Conservation (phyloP, 2,113 vertebrate genomes). For the Crotalus tigris region DNA sequence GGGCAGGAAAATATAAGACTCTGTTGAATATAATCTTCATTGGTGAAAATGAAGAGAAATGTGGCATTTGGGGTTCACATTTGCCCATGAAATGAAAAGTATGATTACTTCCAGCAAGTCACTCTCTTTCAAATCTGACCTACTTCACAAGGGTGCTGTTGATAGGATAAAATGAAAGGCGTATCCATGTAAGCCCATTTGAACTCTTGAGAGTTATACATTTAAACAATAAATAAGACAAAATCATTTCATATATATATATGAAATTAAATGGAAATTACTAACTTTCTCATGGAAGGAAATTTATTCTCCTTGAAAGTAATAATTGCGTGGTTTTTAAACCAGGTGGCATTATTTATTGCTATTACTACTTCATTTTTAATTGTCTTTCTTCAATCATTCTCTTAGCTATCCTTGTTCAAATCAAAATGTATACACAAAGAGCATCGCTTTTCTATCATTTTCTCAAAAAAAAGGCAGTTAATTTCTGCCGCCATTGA, state of each 20-base stretch:
- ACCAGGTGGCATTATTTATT: neutral
- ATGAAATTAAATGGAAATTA: neutral
- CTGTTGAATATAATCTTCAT: neutral
- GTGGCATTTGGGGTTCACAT: neutral
- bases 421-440: neutral
- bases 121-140: neutral
- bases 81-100: neutral
- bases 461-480: neutral
- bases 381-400: neutral
- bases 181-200: neutral
- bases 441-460: neutral
- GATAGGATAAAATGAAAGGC: neutral
- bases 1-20: neutral
- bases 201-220: neutral
- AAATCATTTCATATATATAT: neutral
- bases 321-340: neutral
- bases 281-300: neutral
- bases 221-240: neutral
- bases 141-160: neutral
- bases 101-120: neutral
- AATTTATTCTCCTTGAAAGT: neutral
- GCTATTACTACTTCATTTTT: neutral
- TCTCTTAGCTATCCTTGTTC: neutral
- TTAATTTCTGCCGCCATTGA: neutral
- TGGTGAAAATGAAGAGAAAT: neutral